Percentiles rank a stretch among this genome's conserved stretches.
Conservation (phyloP, 2,888 invertebrate genomes). For the Rhagophthalmus giganteus region DNA sequence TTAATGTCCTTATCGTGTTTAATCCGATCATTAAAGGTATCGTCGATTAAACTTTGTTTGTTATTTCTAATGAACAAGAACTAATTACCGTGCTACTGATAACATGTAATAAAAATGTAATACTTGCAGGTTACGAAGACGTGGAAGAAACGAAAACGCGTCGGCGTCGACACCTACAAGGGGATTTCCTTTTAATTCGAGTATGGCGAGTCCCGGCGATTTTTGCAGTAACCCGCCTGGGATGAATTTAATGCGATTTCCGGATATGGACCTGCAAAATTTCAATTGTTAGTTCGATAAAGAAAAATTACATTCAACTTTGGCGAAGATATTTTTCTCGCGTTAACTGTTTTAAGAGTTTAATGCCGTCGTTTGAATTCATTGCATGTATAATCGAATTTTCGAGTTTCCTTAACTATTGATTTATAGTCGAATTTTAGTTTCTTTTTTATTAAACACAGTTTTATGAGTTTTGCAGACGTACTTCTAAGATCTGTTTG, state of each 20-base stretch:
- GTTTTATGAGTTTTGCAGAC: neutral
- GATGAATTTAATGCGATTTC: constrained; percentile 79
- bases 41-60: too few relatives aligned
- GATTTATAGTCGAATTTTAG: constrained; percentile 16
- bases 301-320: constrained; percentile 8
- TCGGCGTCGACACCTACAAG: constrained; percentile 68
- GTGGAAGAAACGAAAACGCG: constrained; percentile 76
- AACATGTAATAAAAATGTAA: constrained; percentile 42
- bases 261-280: constrained; percentile 72
- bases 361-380: constrained; percentile 19
- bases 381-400: constrained; percentile 20
- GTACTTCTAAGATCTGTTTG: neutral
- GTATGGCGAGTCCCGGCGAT: constrained; percentile 68
- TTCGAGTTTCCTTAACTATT: constrained; percentile 13
- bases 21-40: too few relatives aligned
- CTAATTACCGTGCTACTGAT: too few relatives aligned
- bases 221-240: constrained; percentile 70
- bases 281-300: constrained; percentile 14
- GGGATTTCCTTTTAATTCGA: constrained; percentile 86
- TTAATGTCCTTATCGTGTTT: too few relatives aligned
- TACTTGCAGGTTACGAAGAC: constrained; percentile 79
- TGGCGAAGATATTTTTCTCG: constrained; percentile 13
- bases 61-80: too few relatives aligned
- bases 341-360: constrained; percentile 11
- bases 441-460: constrained; percentile 15